These are phyloP conservation scores for Brevipalpus yothersi DNA, from an alignment of 1,140 invertebrate species.

Conservation along the genomic window DNA sequence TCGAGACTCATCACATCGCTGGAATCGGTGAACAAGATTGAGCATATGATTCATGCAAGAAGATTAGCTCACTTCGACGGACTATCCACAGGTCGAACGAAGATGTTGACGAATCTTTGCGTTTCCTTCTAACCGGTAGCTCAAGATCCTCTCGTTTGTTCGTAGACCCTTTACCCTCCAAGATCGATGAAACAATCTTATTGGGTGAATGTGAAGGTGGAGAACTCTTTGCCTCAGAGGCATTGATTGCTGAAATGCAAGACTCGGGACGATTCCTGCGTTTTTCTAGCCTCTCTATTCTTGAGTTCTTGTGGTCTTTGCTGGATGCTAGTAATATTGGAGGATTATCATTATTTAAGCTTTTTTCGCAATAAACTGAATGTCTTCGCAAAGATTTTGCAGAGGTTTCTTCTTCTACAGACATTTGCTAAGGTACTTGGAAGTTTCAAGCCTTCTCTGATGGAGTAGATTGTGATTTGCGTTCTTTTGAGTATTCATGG, in stretches of 20 bases:
- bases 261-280: background rate
- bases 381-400: background rate
- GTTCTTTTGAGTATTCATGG: background rate
- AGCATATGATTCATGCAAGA: conserved; percentile 19
- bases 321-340: background rate
- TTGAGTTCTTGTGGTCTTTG: background rate
- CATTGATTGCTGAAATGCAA: background rate
- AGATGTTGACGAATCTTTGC: conserved; percentile 6
- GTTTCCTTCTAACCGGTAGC: background rate
- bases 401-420: conserved; percentile 42
- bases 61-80: conserved; percentile 22
- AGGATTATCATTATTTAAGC: background rate
- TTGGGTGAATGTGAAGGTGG: background rate
- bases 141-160: background rate
- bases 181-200: background rate
- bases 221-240: background rate
- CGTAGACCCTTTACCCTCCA: too few species aligned
- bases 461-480: background rate
- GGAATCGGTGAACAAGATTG: conserved; percentile 15
- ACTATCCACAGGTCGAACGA: conserved; percentile 20
- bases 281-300: background rate
- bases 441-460: conserved; percentile 34
- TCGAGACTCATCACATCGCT: too few species aligned
- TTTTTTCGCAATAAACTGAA: background rate
- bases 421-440: conserved; percentile 51